phyloP scores from a whole-genome alignment of 35 echinoderm and acorn worm genomes.

The Apostichopus japonicus region DNA sequence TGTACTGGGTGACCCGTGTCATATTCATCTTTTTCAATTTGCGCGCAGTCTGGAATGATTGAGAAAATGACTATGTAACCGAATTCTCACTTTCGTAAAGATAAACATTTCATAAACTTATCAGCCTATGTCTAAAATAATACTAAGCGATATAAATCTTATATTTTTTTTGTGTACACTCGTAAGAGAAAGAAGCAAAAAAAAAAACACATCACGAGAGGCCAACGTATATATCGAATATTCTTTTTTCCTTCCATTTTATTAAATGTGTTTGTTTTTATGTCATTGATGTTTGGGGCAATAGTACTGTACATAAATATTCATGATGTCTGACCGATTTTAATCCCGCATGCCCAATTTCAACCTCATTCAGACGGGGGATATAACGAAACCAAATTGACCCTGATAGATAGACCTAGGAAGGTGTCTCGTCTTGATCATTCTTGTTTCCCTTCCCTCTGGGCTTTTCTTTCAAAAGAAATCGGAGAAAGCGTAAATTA shows the following conservation, averaged over 20 bases:
- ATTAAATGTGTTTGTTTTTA: neutral
- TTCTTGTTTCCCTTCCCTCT: neutral
- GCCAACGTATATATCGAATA: neutral
- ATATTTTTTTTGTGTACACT: too few relatives aligned
- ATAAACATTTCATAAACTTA: too few relatives aligned
- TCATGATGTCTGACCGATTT: neutral
- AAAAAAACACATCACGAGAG: too few relatives aligned
- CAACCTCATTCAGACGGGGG: neutral
- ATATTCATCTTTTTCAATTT: too few relatives aligned
- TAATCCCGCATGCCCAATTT: neutral
- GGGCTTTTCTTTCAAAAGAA: neutral
- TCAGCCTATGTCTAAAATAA: too few relatives aligned
- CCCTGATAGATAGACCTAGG: neutral
- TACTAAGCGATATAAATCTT: too few relatives aligned
- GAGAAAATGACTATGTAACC: too few relatives aligned
- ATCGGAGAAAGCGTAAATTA: neutral
- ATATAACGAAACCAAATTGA: neutral
- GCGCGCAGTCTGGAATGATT: too few relatives aligned
- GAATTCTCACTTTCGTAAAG: too few relatives aligned
- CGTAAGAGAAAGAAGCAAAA: too few relatives aligned
- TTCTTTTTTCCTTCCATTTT: neutral
- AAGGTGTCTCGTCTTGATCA: neutral
- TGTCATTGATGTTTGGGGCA: neutral
- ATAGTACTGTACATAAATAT: neutral
- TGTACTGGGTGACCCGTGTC: too few relatives aligned